phyloP scores from a whole-genome alignment of 2,888 invertebrate species.

The Polylopha cassiicola region DNA sequence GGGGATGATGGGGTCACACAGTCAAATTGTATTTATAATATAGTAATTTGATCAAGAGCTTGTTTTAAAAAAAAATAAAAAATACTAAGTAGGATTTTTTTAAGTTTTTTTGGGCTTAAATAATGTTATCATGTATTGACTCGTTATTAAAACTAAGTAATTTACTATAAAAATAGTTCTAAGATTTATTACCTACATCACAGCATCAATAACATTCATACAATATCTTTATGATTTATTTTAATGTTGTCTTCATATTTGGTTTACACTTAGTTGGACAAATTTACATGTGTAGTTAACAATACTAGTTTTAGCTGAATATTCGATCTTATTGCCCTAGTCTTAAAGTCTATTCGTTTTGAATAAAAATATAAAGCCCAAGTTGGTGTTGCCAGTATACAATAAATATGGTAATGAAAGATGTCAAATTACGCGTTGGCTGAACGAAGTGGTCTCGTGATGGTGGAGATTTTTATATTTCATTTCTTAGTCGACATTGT shows the following conservation, averaged over 20 bases:
- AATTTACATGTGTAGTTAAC: constrained; percentile 11
- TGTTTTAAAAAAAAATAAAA: no score
- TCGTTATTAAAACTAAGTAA: no score
- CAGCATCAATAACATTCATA: constrained; percentile 34
- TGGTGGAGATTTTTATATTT: constrained; percentile 65
- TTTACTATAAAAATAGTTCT: no score
- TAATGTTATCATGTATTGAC: no score
- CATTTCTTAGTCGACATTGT: constrained; percentile 36
- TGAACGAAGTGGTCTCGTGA: constrained; percentile 51
- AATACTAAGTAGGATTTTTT: no score
- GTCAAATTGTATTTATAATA: no score
- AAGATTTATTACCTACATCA: constrained; percentile 24
- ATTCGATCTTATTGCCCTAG: constrained; percentile 23
- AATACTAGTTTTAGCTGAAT: constrained; percentile 9
- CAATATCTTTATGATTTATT: constrained; percentile 33
- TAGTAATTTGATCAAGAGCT: no score
- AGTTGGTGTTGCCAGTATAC: constrained; percentile 37
- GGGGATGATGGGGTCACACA: no score
- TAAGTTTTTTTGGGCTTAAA: no score
- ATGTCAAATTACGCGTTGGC: constrained; percentile 70
- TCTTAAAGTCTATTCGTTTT: constrained; percentile 19
- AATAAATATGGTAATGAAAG: constrained; percentile 76
- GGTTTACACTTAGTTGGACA: constrained; percentile 34
- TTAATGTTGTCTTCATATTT: constrained; percentile 48
- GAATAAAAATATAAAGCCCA: constrained; percentile 22